Evolutionary conservation across 2,797 vertebrate species (phyloP).

Genomic region (Sparus aurata): DNA sequence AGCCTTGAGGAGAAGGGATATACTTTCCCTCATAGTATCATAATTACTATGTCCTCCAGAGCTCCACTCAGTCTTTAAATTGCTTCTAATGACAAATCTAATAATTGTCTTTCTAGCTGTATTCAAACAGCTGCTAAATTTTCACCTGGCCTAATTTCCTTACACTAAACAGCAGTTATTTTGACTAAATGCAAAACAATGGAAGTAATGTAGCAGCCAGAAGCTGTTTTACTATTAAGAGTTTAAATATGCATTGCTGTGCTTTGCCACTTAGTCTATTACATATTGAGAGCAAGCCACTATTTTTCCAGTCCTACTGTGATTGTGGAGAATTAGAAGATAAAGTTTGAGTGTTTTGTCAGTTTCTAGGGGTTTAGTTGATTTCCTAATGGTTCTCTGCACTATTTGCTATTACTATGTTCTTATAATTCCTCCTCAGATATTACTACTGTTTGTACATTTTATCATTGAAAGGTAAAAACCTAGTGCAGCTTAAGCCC

Average conservation of each 20-base stretch:
- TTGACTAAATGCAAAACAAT: background rate
- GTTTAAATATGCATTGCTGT: constrained; percentile 7
- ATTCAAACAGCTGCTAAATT: background rate
- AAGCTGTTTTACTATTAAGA: background rate
- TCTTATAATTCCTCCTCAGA: background rate
- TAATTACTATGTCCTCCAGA: background rate
- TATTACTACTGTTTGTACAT: background rate
- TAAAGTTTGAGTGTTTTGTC: background rate
- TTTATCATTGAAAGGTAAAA: constrained; percentile 25
- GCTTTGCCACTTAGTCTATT: background rate
- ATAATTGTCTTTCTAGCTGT: background rate
- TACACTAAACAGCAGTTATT: background rate
- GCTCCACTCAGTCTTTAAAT: background rate
- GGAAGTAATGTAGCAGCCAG: background rate
- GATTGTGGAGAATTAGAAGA: background rate
- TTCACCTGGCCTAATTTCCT: background rate
- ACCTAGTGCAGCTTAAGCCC: background rate
- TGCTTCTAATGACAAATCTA: background rate
- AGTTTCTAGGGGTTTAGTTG: constrained; percentile 1
- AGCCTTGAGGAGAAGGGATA: background rate
- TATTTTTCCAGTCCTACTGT: constrained; percentile 14
- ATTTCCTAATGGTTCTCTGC: background rate
- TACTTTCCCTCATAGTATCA: background rate
- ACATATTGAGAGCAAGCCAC: background rate
- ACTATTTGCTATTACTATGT: background rate